Percentiles rank a stretch among this genome's conserved stretches.
Conservation (phyloP, 1,140 invertebrate species). For the Neodiprion fabricii region DNA sequence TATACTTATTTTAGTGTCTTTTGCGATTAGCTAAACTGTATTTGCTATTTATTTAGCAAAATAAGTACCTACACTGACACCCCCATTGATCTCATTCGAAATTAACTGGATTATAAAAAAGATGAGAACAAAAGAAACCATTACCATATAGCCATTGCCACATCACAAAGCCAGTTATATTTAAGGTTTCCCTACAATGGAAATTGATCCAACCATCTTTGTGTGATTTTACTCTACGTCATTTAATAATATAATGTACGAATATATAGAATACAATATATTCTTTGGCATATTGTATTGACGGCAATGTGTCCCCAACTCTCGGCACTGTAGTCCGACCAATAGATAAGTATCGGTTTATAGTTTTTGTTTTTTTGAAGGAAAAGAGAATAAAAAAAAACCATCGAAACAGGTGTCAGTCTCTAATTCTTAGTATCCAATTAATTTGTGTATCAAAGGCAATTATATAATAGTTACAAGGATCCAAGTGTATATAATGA, state of each 20-base stretch:
- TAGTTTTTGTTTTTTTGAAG: too few relatives aligned
- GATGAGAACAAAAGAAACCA: not conserved
- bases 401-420: too few relatives aligned
- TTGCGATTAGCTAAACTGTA: conserved; percentile 8
- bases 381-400: too few relatives aligned
- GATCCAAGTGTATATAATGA: not conserved
- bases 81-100: not conserved
- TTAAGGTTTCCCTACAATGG: not conserved
- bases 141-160: not conserved
- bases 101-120: not conserved
- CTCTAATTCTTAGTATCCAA: too few relatives aligned
- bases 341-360: too few relatives aligned
- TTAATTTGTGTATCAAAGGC: not conserved
- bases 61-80: not conserved
- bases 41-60: conserved; percentile 15
- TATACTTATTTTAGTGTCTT: not conserved
- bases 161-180: not conserved
- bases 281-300: not conserved
- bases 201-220: not conserved
- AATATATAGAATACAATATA: not conserved
- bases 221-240: conserved; percentile 4
- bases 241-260: not conserved
- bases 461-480: not conserved
- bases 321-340: too few relatives aligned
- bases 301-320: too few relatives aligned